Conservation (phyloP, 2,797 vertebrate genomes). For the Psittacula derbiana region DNA sequence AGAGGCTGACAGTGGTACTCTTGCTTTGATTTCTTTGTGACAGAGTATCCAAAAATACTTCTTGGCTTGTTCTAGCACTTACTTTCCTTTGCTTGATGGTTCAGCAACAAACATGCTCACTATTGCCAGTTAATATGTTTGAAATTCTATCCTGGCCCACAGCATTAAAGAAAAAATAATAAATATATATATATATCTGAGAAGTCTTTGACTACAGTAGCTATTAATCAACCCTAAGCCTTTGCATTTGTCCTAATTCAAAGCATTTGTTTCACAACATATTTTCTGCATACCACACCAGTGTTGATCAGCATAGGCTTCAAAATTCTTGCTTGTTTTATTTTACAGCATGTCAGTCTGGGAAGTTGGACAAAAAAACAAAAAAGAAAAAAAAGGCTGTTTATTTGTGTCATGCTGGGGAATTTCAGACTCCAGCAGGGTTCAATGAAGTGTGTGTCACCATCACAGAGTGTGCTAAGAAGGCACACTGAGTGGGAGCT, state of each 20-base stretch:
- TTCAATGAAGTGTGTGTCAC: constrained; percentile 51
- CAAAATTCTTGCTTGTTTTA: constrained; percentile 50
- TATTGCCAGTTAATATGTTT: constrained; percentile 71
- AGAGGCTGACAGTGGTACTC: not conserved
- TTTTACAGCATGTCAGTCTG: constrained; percentile 46
- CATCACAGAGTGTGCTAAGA: not conserved
- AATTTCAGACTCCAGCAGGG: constrained; percentile 39
- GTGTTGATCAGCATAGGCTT: constrained; percentile 47
- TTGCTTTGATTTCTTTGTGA: constrained; percentile 60
- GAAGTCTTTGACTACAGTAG: constrained; percentile 54
- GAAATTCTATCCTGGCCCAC: constrained; percentile 56
- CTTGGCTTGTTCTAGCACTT: constrained; percentile 51
- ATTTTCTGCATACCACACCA: constrained; percentile 47
- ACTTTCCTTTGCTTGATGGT: constrained; percentile 49
- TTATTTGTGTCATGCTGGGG: constrained; percentile 55
- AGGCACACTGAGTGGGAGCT: constrained; percentile 44
- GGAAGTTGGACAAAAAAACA: constrained; percentile 21
- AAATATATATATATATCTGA: not conserved
- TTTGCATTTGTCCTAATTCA: constrained; percentile 63
- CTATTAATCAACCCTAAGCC: constrained; percentile 53
- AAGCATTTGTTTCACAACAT: constrained; percentile 55
- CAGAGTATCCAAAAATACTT: constrained; percentile 51
- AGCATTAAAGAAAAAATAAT: constrained; percentile 1
- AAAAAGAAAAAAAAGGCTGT: not conserved
- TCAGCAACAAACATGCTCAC: constrained; percentile 60